Evolutionary conservation across 2,797 vertebrate genomes (phyloP).

Genomic region (Tenualosa ilisha): DNA sequence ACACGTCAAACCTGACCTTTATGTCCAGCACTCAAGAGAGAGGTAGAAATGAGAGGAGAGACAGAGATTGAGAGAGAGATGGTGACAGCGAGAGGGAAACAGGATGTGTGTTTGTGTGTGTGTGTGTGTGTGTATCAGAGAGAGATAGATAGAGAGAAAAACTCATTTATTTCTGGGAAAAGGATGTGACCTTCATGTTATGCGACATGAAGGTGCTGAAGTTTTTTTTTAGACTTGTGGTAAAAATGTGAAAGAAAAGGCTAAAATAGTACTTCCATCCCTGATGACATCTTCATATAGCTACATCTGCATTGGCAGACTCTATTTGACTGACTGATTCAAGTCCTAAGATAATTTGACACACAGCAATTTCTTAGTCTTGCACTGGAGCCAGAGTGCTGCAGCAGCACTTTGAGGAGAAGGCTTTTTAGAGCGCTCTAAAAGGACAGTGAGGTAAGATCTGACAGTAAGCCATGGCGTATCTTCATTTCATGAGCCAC

Average conservation of each 20-base stretch:
- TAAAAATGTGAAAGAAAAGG: not conserved
- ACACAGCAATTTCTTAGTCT: not conserved
- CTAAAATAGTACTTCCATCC: not conserved
- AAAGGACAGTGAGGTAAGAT: not conserved
- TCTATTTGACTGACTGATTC: not conserved
- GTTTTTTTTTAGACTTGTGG: not conserved
- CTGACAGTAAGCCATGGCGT: not conserved
- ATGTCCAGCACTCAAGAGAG: not conserved
- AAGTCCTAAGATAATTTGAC: not conserved
- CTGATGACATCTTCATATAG: not conserved
- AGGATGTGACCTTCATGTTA: too few species aligned
- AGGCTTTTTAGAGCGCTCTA: not conserved
- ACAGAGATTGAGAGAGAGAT: not conserved
- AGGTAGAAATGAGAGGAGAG: not conserved
- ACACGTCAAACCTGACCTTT: conserved; percentile 56
- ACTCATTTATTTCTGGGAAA: too few species aligned
- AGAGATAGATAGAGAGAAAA: not conserved
- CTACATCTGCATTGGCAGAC: not conserved
- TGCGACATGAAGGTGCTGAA: too few species aligned
- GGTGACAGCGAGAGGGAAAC: not conserved
- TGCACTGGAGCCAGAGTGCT: not conserved
- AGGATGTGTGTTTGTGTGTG: too few species aligned
- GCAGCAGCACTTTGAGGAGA: not conserved
- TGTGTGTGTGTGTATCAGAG: not conserved
- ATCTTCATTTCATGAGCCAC: not conserved